Percentiles rank a stretch among this genome's conserved stretches.
These are phyloP conservation scores for Acanthaster planci DNA, from an alignment of 35 echinoderm and acorn worm genomes.

Conservation along the genomic window DNA sequence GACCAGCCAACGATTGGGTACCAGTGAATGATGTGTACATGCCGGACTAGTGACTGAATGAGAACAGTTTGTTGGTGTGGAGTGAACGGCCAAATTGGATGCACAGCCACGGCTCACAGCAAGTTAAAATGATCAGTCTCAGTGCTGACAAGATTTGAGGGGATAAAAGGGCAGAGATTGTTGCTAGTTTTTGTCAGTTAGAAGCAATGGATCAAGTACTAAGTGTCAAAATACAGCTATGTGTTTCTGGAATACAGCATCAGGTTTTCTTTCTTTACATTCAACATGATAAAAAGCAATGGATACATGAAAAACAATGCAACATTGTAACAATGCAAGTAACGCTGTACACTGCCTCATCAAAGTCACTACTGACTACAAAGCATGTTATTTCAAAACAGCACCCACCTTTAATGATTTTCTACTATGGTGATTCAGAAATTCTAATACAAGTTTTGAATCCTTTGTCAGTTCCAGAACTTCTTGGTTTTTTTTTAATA, in stretches of 20 bases:
- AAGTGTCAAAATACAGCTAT: no score
- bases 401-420: no score
- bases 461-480: no score
- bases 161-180: no score
- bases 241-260: not conserved
- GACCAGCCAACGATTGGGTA: conserved; percentile 8
- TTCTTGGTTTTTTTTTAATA: no score
- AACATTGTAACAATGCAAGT: conserved; percentile 14
- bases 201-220: no score
- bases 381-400: no score
- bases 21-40: conserved; percentile 17
- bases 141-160: no score
- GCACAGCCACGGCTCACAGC: conserved; percentile 4
- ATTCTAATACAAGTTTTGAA: no score
- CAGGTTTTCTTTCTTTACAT: not conserved
- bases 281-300: conserved; percentile 26
- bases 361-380: not conserved
- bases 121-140: conserved; percentile 1
- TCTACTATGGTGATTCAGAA: no score
- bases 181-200: no score
- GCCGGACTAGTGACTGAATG: not conserved
- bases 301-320: not conserved
- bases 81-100: not conserved
- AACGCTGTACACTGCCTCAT: not conserved
- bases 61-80: not conserved